Conservation (phyloP, 2,113 vertebrate genomes). For the Oncorhynchus nerka region DNA sequence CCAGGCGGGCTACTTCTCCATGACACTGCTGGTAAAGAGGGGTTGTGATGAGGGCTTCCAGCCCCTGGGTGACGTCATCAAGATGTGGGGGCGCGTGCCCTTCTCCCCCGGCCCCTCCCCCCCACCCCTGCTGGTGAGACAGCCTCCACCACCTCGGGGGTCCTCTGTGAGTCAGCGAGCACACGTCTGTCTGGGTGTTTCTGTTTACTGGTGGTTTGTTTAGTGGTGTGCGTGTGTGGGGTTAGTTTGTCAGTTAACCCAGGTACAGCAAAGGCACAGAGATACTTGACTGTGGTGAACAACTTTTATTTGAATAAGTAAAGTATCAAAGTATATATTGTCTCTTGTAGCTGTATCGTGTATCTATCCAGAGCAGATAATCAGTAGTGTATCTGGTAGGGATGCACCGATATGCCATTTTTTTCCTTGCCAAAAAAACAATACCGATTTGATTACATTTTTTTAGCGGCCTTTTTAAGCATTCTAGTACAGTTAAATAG, state of each 20-base stretch:
- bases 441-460: too few relatives aligned
- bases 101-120: constrained; percentile 80
- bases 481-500: too few relatives aligned
- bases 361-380: neutral
- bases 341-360: neutral
- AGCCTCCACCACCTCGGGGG: neutral
- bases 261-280: too few relatives aligned
- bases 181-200: neutral
- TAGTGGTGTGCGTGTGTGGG: neutral
- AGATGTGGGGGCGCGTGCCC: constrained; percentile 85
- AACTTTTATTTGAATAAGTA: too few relatives aligned
- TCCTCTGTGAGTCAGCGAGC: neutral
- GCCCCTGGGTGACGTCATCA: constrained; percentile 81
- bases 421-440: too few relatives aligned
- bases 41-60: constrained; percentile 84
- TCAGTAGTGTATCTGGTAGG: too few relatives aligned
- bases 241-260: neutral
- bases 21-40: constrained; percentile 79
- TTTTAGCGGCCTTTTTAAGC: too few relatives aligned
- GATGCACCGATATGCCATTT: too few relatives aligned
- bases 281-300: too few relatives aligned
- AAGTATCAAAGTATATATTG: too few relatives aligned
- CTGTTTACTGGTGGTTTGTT: neutral
- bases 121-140: constrained; percentile 77
- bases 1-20: constrained; percentile 81